Evolutionary conservation across 2,113 vertebrate genomes (phyloP).

Genomic region (Oncorhynchus nerka): DNA sequence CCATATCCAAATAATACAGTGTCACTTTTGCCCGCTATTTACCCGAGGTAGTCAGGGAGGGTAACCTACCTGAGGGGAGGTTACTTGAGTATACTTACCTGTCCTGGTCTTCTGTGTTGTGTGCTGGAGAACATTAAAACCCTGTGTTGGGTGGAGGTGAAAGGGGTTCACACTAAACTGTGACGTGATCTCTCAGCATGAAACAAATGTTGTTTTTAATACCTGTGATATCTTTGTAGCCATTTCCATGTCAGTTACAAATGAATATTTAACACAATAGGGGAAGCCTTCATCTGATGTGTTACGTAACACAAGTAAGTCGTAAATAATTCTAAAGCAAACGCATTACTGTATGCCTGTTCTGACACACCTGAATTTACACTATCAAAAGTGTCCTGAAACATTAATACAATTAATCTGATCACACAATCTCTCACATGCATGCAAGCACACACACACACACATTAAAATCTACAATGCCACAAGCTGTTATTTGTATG

Average conservation of each 20-base stretch:
- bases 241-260: conserved; percentile 3
- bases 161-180: too few relatives aligned
- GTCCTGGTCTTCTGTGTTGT: too few relatives aligned
- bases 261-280: not conserved
- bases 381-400: not conserved
- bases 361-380: conserved; percentile 14
- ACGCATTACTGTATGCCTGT: conserved; percentile 4
- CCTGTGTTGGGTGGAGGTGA: too few relatives aligned
- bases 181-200: too few relatives aligned
- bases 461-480: not conserved
- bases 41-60: too few relatives aligned
- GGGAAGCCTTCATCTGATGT: not conserved
- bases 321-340: conserved; percentile 13
- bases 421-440: not conserved
- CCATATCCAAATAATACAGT: too few relatives aligned
- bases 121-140: too few relatives aligned
- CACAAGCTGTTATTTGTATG: too few relatives aligned
- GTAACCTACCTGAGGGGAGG: not conserved
- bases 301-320: not conserved
- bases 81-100: too few relatives aligned
- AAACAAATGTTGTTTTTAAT: not conserved
- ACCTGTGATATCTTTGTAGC: not conserved
- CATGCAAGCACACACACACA: not conserved
- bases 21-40: too few relatives aligned
- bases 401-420: not conserved